A percentile compares a stretch with the other conserved stretches of the same genome.
Evolutionary conservation across 2,113 vertebrate genomes (phyloP).

Genomic region (Strigops habroptila): DNA sequence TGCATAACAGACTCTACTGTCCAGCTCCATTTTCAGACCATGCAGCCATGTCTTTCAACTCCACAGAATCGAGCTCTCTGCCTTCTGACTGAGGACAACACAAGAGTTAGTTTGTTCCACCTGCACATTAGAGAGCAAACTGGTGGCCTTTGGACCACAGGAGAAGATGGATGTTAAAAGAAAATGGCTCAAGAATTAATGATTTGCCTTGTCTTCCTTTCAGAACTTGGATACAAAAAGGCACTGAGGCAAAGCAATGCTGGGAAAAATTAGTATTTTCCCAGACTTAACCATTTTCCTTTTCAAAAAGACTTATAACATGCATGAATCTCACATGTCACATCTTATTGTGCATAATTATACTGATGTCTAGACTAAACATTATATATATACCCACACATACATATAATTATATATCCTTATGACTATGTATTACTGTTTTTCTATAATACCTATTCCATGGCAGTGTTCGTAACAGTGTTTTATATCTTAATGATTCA

Average conservation of each 20-base stretch:
- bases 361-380: slow-evolving; percentile 65
- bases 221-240: slow-evolving; percentile 13
- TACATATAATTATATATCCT: slow-evolving; percentile 61
- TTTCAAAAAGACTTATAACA: slow-evolving; percentile 59
- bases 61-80: background rate
- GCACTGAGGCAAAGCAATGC: background rate
- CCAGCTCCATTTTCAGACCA: slow-evolving; percentile 1
- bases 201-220: background rate
- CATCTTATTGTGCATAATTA: slow-evolving; percentile 68
- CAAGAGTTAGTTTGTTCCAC: background rate
- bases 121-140: slow-evolving; percentile 2
- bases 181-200: slow-evolving; percentile 26
- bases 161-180: background rate
- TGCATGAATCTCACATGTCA: slow-evolving; percentile 64
- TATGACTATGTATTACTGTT: slow-evolving; percentile 65
- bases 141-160: background rate
- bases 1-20: background rate
- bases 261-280: slow-evolving; percentile 54
- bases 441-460: slow-evolving; percentile 49
- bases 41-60: background rate
- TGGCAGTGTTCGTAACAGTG: background rate
- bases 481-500: slow-evolving; percentile 62
- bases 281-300: slow-evolving; percentile 55
- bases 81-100: background rate
- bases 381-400: slow-evolving; percentile 63